Evolutionary conservation across 1,140 invertebrate genomes (phyloP).

Genomic region (Panagrolaimus sp.): DNA sequence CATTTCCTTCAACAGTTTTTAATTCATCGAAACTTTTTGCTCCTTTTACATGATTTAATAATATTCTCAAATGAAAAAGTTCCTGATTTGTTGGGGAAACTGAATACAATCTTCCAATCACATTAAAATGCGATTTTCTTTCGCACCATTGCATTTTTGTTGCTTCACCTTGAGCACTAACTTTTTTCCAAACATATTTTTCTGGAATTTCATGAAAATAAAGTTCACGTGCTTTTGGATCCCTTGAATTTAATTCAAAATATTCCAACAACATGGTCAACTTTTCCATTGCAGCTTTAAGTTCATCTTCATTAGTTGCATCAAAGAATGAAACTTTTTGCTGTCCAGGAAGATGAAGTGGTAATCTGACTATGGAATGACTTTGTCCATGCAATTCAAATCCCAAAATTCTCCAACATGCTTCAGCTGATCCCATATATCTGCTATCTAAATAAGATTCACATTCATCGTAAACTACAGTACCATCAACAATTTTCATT

Average conservation of each 20-base stretch:
- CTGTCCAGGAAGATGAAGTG: conserved; percentile 58
- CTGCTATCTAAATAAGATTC: conserved; percentile 54
- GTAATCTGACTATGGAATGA: conserved; percentile 59
- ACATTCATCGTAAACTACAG: conserved; percentile 57
- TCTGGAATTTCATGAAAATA: conserved; percentile 51
- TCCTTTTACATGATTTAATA: conserved; percentile 37
- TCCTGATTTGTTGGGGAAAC: conserved; percentile 31
- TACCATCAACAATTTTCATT: conserved; percentile 19
- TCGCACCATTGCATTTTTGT: background rate
- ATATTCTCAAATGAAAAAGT: conserved; percentile 38
- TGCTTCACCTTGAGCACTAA: too few relatives aligned
- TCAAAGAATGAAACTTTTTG: conserved; percentile 59
- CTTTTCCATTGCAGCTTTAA: background rate
- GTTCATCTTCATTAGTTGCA: conserved; percentile 29
- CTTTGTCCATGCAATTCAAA: conserved; percentile 57
- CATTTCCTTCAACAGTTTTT: conserved; percentile 25
- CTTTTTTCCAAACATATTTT: conserved; percentile 30
- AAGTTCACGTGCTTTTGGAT: conserved; percentile 25
- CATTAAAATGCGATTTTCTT: background rate
- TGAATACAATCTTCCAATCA: conserved; percentile 38
- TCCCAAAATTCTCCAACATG: conserved; percentile 58
- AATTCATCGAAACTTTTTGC: conserved; percentile 37
- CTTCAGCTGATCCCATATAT: conserved; percentile 60
- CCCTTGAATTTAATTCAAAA: conserved; percentile 45
- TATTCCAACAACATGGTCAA: conserved; percentile 55